Evolutionary conservation across 2,888 invertebrate species (phyloP), one percentile per base, ranked within the genome.

Genomic region (Glaucopsyche alexis): DNA sequence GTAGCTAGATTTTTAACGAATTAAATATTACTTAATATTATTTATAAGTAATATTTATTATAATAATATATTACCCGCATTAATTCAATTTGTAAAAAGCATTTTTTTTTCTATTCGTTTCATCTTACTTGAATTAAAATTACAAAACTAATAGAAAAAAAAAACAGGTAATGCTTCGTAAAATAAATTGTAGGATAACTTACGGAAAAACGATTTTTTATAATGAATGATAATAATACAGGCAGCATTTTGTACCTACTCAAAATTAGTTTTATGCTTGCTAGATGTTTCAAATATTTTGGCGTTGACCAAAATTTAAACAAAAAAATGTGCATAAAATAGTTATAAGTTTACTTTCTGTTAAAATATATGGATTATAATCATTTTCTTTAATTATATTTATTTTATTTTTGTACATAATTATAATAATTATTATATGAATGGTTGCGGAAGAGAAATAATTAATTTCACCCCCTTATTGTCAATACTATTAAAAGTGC

Each of bases 371-470:
- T 19, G 4, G 11, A 29, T 29, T 5, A 60, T 60, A 60, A 60
- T 38, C 55, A 52, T 29, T 29, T 60, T 60, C 6, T 29, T 60
- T 60, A 29, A 29, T 55, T 11, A 19, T 55, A 29, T 60, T 60
- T 60, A 60, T 38, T 38, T 60, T 13, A 60, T 29, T 60, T 60
- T 60, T 60, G 60, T 60, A 60, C 29, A 60, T 60, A 60, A 38
- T 19, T 29, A 60, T 60, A 60, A 38, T 19, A 11, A 29, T 7
- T 60, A n/a, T n/a, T n/a, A n/a, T n/a, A 38, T 50, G 7, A 7
- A 50, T n/a, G 14, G 29, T 60, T 19, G 4, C 19, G 8, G 42
- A 42, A 8, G 7, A 11, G 19, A 13, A 11, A 6, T 14, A 60
- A 38, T 14, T 16, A 60, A 60, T 14, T 13, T 14, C 13, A 14